Percentiles rank a stretch among this genome's conserved stretches.
Evolutionary conservation across 2,888 invertebrate species (phyloP).

Genomic region (Papilio gigon): DNA sequence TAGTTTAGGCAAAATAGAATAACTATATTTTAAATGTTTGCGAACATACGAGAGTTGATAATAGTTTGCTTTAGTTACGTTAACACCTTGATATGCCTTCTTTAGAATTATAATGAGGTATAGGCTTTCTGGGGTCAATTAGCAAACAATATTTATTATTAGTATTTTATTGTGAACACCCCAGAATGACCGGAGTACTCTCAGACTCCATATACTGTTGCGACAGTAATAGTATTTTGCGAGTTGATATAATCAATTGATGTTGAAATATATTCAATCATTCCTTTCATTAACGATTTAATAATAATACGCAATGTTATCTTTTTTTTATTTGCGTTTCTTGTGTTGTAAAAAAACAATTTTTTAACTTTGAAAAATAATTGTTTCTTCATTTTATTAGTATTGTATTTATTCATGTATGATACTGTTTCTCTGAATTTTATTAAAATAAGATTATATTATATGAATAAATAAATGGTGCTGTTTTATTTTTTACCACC

Average conservation of each 20-base stretch:
- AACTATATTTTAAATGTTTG: constrained; percentile 64
- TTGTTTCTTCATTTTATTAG: constrained; percentile 71
- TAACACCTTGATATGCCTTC: constrained; percentile 74
- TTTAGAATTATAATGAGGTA: constrained; percentile 57
- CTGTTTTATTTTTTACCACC: constrained; percentile 47
- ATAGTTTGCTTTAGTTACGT: constrained; percentile 65
- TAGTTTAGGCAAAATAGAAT: constrained; percentile 74
- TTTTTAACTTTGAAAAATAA: constrained; percentile 63
- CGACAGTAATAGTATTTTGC: constrained; percentile 53
- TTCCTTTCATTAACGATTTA: constrained; percentile 69
- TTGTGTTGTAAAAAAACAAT: constrained; percentile 63
- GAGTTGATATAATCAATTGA: constrained; percentile 59
- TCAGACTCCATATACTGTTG: constrained; percentile 56
- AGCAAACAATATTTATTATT: constrained; percentile 45
- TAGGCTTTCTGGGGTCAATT: constrained; percentile 51
- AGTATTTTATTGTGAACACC: constrained; percentile 33
- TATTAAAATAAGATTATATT: constrained; percentile 80
- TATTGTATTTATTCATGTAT: constrained; percentile 82
- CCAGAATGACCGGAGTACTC: constrained; percentile 37
- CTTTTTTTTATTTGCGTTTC: constrained; percentile 57
- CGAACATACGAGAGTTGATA: constrained; percentile 60
- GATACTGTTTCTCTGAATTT: constrained; percentile 81
- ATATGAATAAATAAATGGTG: constrained; percentile 67
- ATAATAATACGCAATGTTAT: constrained; percentile 61
- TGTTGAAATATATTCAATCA: constrained; percentile 72